A percentile compares a stretch with the other conserved stretches of the same genome.
Evolutionary conservation across 2,888 invertebrate genomes (phyloP).

Genomic region (Phengaris alcon): DNA sequence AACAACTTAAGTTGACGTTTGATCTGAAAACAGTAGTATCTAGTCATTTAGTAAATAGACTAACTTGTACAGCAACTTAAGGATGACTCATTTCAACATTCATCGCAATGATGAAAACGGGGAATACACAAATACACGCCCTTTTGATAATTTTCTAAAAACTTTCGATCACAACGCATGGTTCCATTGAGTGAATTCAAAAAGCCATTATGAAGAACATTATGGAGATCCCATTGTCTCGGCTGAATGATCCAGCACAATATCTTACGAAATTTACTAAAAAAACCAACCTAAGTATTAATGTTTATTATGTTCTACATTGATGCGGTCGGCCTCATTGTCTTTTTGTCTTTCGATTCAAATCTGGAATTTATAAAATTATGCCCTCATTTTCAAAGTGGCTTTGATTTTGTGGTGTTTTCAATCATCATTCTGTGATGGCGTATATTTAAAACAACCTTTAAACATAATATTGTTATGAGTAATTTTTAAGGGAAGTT

Average conservation of each 20-base stretch:
- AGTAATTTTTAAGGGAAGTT: neutral
- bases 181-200: slow-evolving; percentile 72
- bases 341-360: slow-evolving; percentile 49
- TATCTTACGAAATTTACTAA: slow-evolving; percentile 78
- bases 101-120: neutral
- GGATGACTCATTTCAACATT: slow-evolving; percentile 1
- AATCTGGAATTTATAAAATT: slow-evolving; percentile 22
- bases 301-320: slow-evolving; percentile 64
- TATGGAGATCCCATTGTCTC: slow-evolving; percentile 73
- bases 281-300: slow-evolving; percentile 66
- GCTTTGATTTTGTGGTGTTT: slow-evolving; percentile 12
- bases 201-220: slow-evolving; percentile 73
- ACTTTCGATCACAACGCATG: slow-evolving; percentile 66
- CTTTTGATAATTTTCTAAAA: slow-evolving; percentile 51
- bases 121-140: slow-evolving; percentile 24
- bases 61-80: neutral
- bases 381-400: slow-evolving; percentile 11
- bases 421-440: neutral
- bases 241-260: slow-evolving; percentile 72
- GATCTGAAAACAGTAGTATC: neutral
- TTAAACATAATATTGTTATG: neutral
- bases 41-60: neutral
- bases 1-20: neutral
- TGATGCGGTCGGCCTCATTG: slow-evolving; percentile 62
- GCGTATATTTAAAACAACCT: neutral